Percentiles rank a stretch among this genome's conserved stretches.
These are phyloP conservation scores for Pachymerium ferrugineum DNA, from an alignment of 2,888 invertebrate species.

Conservation along the genomic window DNA sequence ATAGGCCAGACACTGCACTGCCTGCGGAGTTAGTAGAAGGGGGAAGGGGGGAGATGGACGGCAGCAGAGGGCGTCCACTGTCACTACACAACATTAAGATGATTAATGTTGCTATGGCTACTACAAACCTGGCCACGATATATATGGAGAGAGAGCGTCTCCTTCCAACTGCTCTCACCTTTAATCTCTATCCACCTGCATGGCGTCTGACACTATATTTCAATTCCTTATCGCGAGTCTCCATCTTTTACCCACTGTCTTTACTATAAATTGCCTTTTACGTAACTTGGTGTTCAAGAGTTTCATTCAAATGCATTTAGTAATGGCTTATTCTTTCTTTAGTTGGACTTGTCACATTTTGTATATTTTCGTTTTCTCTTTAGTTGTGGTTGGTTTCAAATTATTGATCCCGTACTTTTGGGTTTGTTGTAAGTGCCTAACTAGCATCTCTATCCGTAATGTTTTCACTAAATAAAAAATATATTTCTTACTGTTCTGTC, in stretches of 20 bases:
- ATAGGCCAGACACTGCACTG: constrained; percentile 21
- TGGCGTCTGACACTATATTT: constrained; percentile 17
- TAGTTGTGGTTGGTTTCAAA: too few species aligned
- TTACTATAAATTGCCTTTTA: constrained; percentile 2
- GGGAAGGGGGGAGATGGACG: neutral
- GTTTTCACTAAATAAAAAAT: too few species aligned
- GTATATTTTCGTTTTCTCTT: too few species aligned
- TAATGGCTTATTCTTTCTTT: too few species aligned
- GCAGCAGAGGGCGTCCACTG: constrained; percentile 7
- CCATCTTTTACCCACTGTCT: neutral
- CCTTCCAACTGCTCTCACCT: neutral
- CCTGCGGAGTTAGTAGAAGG: neutral
- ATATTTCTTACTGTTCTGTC: too few species aligned
- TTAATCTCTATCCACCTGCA: constrained; percentile 10
- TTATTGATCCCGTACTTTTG: too few species aligned
- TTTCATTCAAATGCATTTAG: too few species aligned
- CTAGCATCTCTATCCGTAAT: too few species aligned
- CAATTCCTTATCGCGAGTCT: constrained; percentile 9
- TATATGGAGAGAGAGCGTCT: neutral
- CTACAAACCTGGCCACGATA: neutral
- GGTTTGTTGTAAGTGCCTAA: too few species aligned
- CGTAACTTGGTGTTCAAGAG: too few species aligned
- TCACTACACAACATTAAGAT: constrained; percentile 18
- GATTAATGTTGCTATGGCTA: constrained; percentile 18
- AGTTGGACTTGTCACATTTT: too few species aligned